Evolutionary conservation across 1,140 invertebrate species (phyloP), one percentile per base, ranked within the genome.

Genomic region (Planococcus citri): DNA sequence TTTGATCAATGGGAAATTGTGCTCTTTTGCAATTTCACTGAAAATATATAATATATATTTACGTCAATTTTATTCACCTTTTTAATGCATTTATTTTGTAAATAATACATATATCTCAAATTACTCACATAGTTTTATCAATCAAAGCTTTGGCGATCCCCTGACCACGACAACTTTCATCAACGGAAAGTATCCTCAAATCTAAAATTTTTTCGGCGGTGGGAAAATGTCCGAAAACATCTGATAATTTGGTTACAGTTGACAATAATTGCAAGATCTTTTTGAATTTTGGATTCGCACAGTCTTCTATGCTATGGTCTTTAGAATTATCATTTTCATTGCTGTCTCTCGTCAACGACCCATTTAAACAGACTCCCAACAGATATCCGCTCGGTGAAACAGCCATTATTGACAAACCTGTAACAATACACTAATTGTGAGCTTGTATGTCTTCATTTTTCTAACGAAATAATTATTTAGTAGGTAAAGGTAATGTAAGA

Each of bases 171-270:
- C 83, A 87, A 1, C 78, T 80, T 1, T 77, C 77, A 74, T 88
- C 84, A 0, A 87, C 87, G 1, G 86, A 86, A 1, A 87, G 76
- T 71, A 89, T 86, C 73, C 84, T 83, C 29, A 87, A 74, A 69
- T 87, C 85, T 71, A 88, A 71, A 0, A 83, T 77, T 1, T 75
- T 80, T 58, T 86, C 78, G 57, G 83, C 78, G 6, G 80, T 79
- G 0, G 82, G 81, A 76, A 82, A 85, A 74, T 81, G 81, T 22
- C 77, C 78, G 75, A 83, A 83, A 0, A 84, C 76, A 72, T 82
- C 80, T 0, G 82, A 82, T 71, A 83, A 78, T 22, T 78, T 78
- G 68, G 83, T 84, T 27, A 87, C 78, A 41, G 82, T 76, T n/a
- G 80, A 75, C 24, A 89, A 76, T 25, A 88, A 76, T 72, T 79